phyloP scores from a whole-genome alignment of 2,888 invertebrate genomes.

The Lapara coniferarum region DNA sequence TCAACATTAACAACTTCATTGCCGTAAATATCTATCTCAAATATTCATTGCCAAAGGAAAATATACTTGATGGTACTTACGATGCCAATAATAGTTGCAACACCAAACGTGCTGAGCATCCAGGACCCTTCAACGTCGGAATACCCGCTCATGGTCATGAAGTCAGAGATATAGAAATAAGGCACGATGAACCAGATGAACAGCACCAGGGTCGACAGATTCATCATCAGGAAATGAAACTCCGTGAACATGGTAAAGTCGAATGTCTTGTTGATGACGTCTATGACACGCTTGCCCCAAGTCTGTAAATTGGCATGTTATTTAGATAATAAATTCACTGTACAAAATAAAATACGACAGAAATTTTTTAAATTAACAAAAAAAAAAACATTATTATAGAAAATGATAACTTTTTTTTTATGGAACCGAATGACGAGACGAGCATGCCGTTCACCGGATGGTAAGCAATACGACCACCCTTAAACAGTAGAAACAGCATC shows the following conservation, averaged over 20 bases:
- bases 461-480: no score
- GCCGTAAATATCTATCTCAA: neutral
- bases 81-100: slow-evolving; percentile 95
- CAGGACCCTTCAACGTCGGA: slow-evolving; percentile 88
- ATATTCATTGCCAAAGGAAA: neutral
- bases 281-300: slow-evolving; percentile 87
- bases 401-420: no score
- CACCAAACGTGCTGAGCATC: slow-evolving; percentile 93
- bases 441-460: no score
- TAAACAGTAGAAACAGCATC: no score
- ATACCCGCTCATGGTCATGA: slow-evolving; percentile 85
- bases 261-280: slow-evolving; percentile 87
- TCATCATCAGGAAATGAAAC: slow-evolving; percentile 91
- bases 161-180: slow-evolving; percentile 95
- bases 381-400: no score
- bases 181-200: slow-evolving; percentile 98
- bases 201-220: slow-evolving; percentile 93
- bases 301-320: slow-evolving; percentile 82
- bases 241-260: slow-evolving; percentile 94
- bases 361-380: no score
- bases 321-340: neutral
- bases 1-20: no score
- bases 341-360: neutral
- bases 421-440: no score
- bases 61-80: slow-evolving; percentile 76